Percentiles rank a stretch among this genome's conserved stretches.
These are phyloP conservation scores for Sinocyclocheilus maitianheensis DNA, from an alignment of 2,113 vertebrate species.

Conservation along the genomic window DNA sequence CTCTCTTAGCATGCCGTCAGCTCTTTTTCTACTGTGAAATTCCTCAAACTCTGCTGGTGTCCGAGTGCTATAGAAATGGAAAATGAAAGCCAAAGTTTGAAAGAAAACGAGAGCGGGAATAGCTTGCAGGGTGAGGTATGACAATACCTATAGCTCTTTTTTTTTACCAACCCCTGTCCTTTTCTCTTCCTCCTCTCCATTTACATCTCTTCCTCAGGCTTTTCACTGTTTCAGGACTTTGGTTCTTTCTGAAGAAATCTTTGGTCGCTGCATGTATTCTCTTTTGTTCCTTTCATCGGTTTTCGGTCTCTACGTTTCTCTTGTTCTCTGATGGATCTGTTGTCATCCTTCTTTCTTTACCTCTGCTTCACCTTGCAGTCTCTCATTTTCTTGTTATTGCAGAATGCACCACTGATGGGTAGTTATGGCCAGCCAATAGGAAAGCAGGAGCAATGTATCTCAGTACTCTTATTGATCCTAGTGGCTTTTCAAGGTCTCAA, in stretches of 20 bases:
- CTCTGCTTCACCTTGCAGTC: conserved; percentile 6
- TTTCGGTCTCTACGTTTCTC: background rate
- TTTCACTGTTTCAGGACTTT: conserved; percentile 9
- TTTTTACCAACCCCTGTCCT: background rate
- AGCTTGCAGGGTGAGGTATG: background rate
- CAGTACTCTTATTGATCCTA: background rate
- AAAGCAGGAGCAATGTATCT: background rate
- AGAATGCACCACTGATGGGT: conserved; percentile 17
- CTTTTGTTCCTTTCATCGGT: background rate
- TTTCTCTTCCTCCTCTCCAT: background rate
- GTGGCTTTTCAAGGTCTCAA: background rate
- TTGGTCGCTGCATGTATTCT: background rate
- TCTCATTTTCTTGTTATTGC: background rate
- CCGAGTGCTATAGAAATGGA: conserved; percentile 37
- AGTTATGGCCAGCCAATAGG: conserved; percentile 11
- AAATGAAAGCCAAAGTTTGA: conserved; percentile 47
- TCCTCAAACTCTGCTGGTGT: conserved; percentile 34
- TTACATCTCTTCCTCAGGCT: background rate
- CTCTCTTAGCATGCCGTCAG: conserved; percentile 35
- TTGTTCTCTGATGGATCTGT: conserved; percentile 12
- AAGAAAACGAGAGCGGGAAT: conserved; percentile 24
- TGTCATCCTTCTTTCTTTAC: conserved; percentile 12
- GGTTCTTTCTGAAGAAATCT: conserved; percentile 24
- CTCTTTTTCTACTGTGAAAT: conserved; percentile 45
- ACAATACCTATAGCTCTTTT: background rate